These are phyloP conservation scores for Auanema sp. DNA, from an alignment of 2,888 invertebrate genomes.

Conservation along the genomic window DNA sequence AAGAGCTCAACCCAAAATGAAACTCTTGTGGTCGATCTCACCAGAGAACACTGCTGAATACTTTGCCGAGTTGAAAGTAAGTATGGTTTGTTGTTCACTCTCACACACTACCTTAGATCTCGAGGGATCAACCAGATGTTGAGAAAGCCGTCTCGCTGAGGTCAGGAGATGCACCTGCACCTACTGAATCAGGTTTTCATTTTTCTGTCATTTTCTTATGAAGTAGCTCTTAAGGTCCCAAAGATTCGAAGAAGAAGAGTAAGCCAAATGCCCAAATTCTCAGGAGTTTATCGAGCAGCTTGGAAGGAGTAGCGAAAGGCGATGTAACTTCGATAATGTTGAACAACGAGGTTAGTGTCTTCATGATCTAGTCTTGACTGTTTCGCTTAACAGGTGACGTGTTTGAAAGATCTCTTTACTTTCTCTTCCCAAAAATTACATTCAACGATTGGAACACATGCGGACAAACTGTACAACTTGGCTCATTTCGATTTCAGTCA, in stretches of 20 bases:
- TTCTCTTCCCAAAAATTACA: slow-evolving; percentile 7
- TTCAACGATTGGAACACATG: slow-evolving; percentile 13
- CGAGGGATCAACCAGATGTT: slow-evolving; percentile 39
- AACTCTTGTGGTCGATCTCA: slow-evolving; percentile 92
- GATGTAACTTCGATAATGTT: slow-evolving; percentile 21
- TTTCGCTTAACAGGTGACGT: slow-evolving; percentile 8
- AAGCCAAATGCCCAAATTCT: slow-evolving; percentile 39
- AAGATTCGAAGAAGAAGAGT: slow-evolving; percentile 22
- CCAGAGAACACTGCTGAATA: slow-evolving; percentile 93
- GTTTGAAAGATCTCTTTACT: slow-evolving; percentile 15
- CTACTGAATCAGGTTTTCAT: slow-evolving; percentile 3
- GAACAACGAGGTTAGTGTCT: slow-evolving; percentile 14
- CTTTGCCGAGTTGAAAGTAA: slow-evolving; percentile 88
- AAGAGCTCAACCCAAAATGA: slow-evolving; percentile 87
- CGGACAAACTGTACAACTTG: slow-evolving; percentile 21
- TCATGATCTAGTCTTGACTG: not conserved
- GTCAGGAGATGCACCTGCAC: slow-evolving; percentile 27
- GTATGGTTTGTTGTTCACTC: not conserved
- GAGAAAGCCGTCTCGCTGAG: slow-evolving; percentile 39
- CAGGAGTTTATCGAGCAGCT: slow-evolving; percentile 27
- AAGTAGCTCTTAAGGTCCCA: not conserved
- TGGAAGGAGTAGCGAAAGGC: slow-evolving; percentile 22
- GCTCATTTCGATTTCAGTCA: slow-evolving; percentile 24
- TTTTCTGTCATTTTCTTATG: slow-evolving; percentile 1
- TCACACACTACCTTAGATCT: slow-evolving; percentile 26